Conservation (phyloP, 1,140 invertebrate species). For the Heliconius eleuchia region DNA sequence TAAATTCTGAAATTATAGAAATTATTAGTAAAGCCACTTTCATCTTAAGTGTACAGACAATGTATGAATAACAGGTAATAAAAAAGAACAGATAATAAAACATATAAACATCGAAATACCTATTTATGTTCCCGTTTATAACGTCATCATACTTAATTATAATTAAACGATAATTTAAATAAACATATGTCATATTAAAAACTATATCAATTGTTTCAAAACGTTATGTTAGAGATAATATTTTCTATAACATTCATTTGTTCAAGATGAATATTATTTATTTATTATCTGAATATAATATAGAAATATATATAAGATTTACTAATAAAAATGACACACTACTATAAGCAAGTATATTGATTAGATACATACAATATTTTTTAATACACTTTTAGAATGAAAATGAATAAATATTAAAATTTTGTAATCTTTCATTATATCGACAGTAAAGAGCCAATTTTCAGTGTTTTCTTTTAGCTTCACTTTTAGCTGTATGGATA, state of each 20-base stretch:
- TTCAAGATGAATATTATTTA: background rate
- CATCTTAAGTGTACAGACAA: background rate
- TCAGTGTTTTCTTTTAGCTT: too few relatives aligned
- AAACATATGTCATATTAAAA: background rate
- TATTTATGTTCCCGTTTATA: background rate
- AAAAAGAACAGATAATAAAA: background rate
- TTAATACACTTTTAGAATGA: background rate
- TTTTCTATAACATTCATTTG: background rate
- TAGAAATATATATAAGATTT: background rate
- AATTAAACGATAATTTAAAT: background rate
- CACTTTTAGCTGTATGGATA: too few relatives aligned
- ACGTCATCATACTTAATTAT: constrained; percentile 19
- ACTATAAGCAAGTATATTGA: too few relatives aligned
- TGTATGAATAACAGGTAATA: background rate
- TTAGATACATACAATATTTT: too few relatives aligned
- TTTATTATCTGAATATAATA: background rate
- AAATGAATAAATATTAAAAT: background rate
- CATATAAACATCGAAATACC: background rate
- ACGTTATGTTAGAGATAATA: background rate
- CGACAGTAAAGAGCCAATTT: background rate
- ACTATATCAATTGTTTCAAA: background rate
- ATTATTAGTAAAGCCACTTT: background rate
- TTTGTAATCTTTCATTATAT: background rate
- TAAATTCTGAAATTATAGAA: background rate
- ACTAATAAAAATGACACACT: background rate